phyloP scores from a whole-genome alignment of 2,113 vertebrate species.

The Sorex fumeus region DNA sequence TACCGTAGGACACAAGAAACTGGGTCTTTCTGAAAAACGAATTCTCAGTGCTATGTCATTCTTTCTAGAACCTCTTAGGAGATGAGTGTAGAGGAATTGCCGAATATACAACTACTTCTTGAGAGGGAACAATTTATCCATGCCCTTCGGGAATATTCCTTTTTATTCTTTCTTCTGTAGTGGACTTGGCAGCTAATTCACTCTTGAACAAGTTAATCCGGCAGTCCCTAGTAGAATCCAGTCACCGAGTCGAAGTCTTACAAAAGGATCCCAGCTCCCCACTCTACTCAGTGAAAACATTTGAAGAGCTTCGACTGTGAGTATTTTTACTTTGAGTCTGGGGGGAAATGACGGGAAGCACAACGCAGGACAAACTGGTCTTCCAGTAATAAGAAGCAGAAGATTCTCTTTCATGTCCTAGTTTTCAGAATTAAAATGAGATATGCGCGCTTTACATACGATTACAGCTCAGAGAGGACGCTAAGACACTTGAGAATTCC shows the following conservation, averaged over 20 bases:
- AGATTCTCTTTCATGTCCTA: conserved; percentile 2
- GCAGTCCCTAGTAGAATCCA: conserved; percentile 88
- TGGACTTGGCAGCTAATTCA: conserved; percentile 83
- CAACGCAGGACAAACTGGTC: neutral
- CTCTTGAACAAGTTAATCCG: conserved; percentile 90
- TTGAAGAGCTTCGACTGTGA: conserved; percentile 90
- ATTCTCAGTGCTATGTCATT: neutral
- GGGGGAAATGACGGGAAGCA: neutral
- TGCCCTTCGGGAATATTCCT: neutral
- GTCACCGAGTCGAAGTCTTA: conserved; percentile 88
- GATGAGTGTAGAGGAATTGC: neutral
- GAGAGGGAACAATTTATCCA: neutral
- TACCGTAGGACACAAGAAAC: neutral
- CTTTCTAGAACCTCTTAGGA: conserved; percentile 45
- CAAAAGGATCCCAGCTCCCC: conserved; percentile 89
- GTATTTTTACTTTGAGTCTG: conserved; percentile 66
- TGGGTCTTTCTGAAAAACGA: neutral
- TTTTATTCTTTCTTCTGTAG: conserved; percentile 70
- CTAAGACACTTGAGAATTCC: neutral
- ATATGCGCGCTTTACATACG: neutral
- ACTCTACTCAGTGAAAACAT: conserved; percentile 88
- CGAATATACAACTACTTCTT: neutral
- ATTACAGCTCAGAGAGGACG: neutral
- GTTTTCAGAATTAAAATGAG: conserved; percentile 9
- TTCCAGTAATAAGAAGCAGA: neutral